These are phyloP conservation scores for Somateria mollissima DNA, from an alignment of 2,797 vertebrate genomes.

Conservation along the genomic window DNA sequence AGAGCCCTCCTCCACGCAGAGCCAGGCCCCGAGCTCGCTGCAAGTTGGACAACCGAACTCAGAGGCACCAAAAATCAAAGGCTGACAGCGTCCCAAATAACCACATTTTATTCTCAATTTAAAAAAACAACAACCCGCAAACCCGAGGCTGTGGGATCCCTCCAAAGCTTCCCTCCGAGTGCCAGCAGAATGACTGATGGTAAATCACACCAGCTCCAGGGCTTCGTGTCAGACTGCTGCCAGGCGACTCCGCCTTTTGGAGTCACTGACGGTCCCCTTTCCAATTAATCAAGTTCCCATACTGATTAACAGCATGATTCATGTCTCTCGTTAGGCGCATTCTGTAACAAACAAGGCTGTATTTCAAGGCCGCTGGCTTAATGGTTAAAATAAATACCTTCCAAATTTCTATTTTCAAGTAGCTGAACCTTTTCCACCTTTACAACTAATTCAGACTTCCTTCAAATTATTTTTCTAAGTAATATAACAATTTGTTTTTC, in stretches of 20 bases:
- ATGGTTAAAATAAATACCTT: constrained; percentile 62
- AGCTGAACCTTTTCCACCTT: constrained; percentile 71
- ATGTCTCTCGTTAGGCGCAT: constrained; percentile 54
- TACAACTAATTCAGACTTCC: constrained; percentile 73
- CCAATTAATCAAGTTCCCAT: constrained; percentile 56
- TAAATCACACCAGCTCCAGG: neutral
- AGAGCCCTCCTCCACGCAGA: rapidly evolving
- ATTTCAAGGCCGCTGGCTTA: constrained; percentile 56
- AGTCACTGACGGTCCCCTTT: constrained; percentile 24
- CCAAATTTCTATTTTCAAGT: constrained; percentile 62
- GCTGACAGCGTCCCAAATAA: neutral
- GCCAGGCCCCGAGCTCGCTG: neutral
- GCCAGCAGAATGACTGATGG: constrained; percentile 10
- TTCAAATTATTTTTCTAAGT: constrained; percentile 78
- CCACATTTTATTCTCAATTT: neutral
- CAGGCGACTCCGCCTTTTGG: constrained; percentile 19
- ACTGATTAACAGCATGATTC: constrained; percentile 72
- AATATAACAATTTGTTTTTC: constrained; percentile 79
- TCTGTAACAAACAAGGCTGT: constrained; percentile 58
- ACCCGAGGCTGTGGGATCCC: neutral
- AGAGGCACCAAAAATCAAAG: neutral
- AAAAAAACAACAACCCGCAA: neutral
- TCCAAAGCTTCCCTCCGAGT: neutral
- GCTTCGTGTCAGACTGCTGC: neutral
- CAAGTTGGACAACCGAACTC: rapidly evolving